A percentile compares a stretch with the other conserved stretches of the same genome.
Conservation (phyloP, 2,888 invertebrate genomes). For the Sminthurinus aureus region DNA sequence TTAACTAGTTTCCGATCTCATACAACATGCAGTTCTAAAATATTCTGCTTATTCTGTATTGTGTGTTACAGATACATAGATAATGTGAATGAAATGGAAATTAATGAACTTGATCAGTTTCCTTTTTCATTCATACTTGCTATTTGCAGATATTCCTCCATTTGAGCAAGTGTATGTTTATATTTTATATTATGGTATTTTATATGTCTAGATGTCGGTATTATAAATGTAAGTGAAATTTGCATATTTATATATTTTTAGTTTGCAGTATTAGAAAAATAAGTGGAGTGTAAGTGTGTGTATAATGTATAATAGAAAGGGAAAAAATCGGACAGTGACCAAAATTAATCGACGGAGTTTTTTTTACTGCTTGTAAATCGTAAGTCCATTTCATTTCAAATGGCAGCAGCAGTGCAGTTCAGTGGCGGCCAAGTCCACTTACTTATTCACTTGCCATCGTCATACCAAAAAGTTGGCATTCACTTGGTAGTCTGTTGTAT, state of each 20-base stretch:
- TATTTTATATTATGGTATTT: too few relatives aligned
- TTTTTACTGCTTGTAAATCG: not conserved
- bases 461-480: not conserved
- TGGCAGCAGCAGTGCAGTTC: too few relatives aligned
- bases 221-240: too few relatives aligned
- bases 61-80: too few relatives aligned
- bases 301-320: not conserved
- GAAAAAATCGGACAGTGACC: slow-evolving; percentile 9
- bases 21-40: too few relatives aligned
- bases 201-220: too few relatives aligned
- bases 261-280: not conserved
- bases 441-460: not conserved
- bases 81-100: not conserved
- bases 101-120: slow-evolving; percentile 9
- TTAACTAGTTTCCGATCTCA: too few relatives aligned
- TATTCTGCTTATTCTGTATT: too few relatives aligned
- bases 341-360: not conserved
- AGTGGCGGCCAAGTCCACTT: not conserved
- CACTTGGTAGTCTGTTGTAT: not conserved
- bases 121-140: not conserved
- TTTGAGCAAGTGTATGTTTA: not conserved
- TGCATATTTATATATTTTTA: not conserved
- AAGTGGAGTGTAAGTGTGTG: not conserved
- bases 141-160: not conserved
- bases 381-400: not conserved